These are phyloP conservation scores for Ceramica pisi DNA, from an alignment of 2,888 invertebrate genomes.

Conservation along the genomic window DNA sequence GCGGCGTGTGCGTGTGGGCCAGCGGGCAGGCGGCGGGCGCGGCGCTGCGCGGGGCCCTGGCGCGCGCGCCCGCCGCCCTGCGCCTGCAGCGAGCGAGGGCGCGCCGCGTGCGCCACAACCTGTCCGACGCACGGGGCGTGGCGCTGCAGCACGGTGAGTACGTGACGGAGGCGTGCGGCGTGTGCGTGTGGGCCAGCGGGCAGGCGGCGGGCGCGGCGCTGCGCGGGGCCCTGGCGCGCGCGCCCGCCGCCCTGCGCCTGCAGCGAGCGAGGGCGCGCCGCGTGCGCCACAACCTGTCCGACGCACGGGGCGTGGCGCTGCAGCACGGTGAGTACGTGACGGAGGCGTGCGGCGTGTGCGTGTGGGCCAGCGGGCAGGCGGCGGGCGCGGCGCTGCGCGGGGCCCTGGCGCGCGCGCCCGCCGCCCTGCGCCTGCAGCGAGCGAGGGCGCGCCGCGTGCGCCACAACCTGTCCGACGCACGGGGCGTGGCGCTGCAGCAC, in stretches of 20 bases:
- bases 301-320: slow-evolving; percentile 73
- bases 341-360: too few relatives aligned
- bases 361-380: too few relatives aligned
- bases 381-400: too few relatives aligned
- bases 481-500: too few relatives aligned
- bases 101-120: slow-evolving; percentile 87
- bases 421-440: too few relatives aligned
- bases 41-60: slow-evolving; percentile 79
- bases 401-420: too few relatives aligned
- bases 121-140: slow-evolving; percentile 70
- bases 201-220: slow-evolving; percentile 74
- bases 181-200: slow-evolving; percentile 81
- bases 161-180: slow-evolving; percentile 84
- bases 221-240: slow-evolving; percentile 77
- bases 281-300: slow-evolving; percentile 83
- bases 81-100: slow-evolving; percentile 68
- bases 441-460: too few relatives aligned
- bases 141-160: slow-evolving; percentile 82
- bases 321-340: slow-evolving; percentile 85
- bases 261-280: slow-evolving; percentile 76
- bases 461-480: too few relatives aligned
- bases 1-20: slow-evolving; percentile 82
- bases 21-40: slow-evolving; percentile 74
- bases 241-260: slow-evolving; percentile 69
- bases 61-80: slow-evolving; percentile 71